Evolutionary conservation across 2,113 vertebrate genomes (phyloP).

Genomic region (Tetrao urogallus): DNA sequence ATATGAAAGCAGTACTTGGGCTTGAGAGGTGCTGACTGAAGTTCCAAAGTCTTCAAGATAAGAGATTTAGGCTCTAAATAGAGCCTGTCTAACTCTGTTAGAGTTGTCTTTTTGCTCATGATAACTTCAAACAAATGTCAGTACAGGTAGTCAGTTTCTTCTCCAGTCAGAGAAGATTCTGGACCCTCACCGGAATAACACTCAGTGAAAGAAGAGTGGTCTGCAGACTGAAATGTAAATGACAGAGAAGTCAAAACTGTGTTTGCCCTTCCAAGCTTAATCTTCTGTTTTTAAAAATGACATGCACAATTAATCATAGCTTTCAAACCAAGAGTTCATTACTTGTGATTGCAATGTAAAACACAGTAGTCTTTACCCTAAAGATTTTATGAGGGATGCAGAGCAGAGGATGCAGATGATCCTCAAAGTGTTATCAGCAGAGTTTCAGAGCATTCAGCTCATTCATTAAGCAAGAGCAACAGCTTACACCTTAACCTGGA

Average conservation of each 20-base stretch:
- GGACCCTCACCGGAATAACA: slow-evolving; percentile 21
- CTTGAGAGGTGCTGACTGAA: background rate
- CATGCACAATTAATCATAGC: background rate
- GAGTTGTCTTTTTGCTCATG: background rate
- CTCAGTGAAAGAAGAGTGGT: background rate
- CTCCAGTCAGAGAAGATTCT: background rate
- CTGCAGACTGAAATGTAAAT: background rate
- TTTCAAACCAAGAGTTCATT: background rate
- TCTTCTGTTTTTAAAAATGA: slow-evolving; percentile 38
- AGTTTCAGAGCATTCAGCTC: background rate
- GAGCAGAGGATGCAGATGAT: background rate
- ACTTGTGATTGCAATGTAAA: background rate
- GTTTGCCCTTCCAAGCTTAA: background rate
- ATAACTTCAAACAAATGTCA: background rate
- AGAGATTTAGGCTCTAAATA: background rate
- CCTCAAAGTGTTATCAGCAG: background rate
- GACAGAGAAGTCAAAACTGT: slow-evolving; percentile 8
- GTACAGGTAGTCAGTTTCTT: slow-evolving; percentile 25
- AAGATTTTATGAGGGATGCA: background rate
- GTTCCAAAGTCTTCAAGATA: background rate
- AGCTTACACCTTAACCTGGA: background rate
- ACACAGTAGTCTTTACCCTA: background rate
- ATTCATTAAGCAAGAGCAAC: background rate
- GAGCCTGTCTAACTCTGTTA: background rate
- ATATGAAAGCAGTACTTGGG: background rate